Evolutionary conservation across 2,888 invertebrate genomes (phyloP), one percentile per base, ranked within the genome.

Genomic region (Graphium colonna): DNA sequence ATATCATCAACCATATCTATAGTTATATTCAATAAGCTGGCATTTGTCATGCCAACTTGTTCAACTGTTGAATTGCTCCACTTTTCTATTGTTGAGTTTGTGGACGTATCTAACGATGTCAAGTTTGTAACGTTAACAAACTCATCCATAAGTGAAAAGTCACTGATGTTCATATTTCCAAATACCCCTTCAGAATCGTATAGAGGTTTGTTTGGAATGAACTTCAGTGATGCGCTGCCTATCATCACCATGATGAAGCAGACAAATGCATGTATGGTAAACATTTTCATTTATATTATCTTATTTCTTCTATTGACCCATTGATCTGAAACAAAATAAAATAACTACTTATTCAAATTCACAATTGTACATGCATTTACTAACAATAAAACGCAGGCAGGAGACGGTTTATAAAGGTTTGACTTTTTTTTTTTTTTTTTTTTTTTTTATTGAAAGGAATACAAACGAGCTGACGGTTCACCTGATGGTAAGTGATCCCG

Each of bases 181-280:
- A 16, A 9, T 15, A 9, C 39, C 15, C 1, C 9, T 16, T 13
- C 16, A 15, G 13, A 1, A 36, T 36, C 12, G 13, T 50, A 41
- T 18, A 43, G n/a, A 0, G 36, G 42, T 43, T 10, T 3, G n/a
- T 50, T 50, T 7, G 33, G 15, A 26, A 50, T 21, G 26, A 36
- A 36, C 36, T 50, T 33, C n/a, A 21, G 42, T 36, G 43, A 50
- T 18, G 36, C 18, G 12, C 40, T 38, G 17, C 45, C 28, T 40
- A 38, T 40, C 18, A 45, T 17, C 26, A 44, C 13, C 3, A 21
- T 10, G 8, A 45, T 9, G 1, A 45, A 28, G 45, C 9, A 51
- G 12, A n/a, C n/a, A n/a, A n/a, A n/a, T n/a, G n/a, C n/a, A n/a
- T n/a, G n/a, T n/a, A n/a, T n/a, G n/a, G n/a, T n/a, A n/a, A n/a